Evolutionary conservation across 92 coral and sea anemone genomes (phyloP), one percentile per base, ranked within the genome.

Genomic region (Porites cylindrica): DNA sequence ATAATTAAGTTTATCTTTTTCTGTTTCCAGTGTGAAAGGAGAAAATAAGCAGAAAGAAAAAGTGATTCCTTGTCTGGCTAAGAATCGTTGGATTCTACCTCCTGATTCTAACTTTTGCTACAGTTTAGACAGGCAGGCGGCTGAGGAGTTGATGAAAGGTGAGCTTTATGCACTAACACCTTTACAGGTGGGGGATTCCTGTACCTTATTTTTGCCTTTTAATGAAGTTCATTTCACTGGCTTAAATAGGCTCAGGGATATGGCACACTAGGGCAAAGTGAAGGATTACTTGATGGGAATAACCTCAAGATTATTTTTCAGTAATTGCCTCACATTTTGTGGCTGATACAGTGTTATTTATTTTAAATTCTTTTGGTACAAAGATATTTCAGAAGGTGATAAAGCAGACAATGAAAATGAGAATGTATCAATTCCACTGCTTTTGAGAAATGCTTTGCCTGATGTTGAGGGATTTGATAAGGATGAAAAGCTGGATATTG

Each of bases 111-210:
- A 77, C 8, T 84, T 58, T 62, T 77, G 38, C 47, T 88, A 91
- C 71, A 93, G 90, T 26, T 89, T 96, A 11, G 99, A 96, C 76
- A 90, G 80, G 71, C 89, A 95, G 65, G 99, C 99, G 20, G 96
- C 93, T 12, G 98, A 96, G 83, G 99, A 96, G 87, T 90, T 96
- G 66, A 84, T 96, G 4, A 93, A 91, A 89, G 99, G 99, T 95
- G 32, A 17, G 20, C 10, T 20, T 51, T 60, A 63, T 2, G 17
- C 1, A 3, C 47, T 10, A 60, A 38, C 47, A 38, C 47, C 47
- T 38, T 38, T 38, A 4, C 47, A 38, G 47, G 47, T 38, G 47
- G 47, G 47, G 47, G 47, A 38, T 38, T 38, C 5, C 47, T 38
- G 47, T 38, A 38, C 47, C 47, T 38, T 38, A 4, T 4, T 38